Conservation (phyloP, 2,888 invertebrate genomes). For the Andrena fulva region DNA sequence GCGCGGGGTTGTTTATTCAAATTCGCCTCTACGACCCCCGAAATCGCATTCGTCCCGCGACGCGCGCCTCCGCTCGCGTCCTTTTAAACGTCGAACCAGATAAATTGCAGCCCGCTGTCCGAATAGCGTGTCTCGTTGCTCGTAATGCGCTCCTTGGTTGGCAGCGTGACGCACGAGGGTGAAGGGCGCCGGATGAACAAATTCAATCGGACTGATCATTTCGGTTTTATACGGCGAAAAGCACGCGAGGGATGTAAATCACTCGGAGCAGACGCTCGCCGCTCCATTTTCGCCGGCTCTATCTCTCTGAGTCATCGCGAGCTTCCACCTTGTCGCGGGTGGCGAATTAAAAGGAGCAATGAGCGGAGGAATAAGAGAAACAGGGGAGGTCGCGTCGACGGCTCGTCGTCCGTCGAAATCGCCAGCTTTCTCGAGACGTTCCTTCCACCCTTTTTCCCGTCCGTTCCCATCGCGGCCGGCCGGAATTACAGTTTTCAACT, state of each 20-base stretch:
- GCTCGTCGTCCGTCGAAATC: not conserved
- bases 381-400: not conserved
- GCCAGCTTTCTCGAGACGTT: constrained; percentile 3
- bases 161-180: constrained; percentile 33
- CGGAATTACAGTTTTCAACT: constrained; percentile 40
- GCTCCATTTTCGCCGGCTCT: constrained; percentile 33
- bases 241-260: constrained; percentile 41
- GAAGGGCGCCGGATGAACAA: constrained; percentile 43
- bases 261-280: constrained; percentile 27
- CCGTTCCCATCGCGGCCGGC: not conserved
- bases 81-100: constrained; percentile 42
- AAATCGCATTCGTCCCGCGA: not conserved
- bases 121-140: constrained; percentile 6
- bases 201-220: constrained; percentile 58
- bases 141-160: constrained; percentile 22
- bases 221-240: constrained; percentile 17
- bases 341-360: constrained; percentile 12
- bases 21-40: constrained; percentile 12
- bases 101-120: constrained; percentile 35
- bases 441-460: constrained; percentile 1
- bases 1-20: constrained; percentile 1
- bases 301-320: constrained; percentile 44
- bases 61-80: not conserved
- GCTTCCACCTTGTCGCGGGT: not conserved
- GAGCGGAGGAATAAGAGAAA: not conserved